Base-by-base conservation (phyloP, 1,140 invertebrate genomes). In the Aethina tumida region DNA sequence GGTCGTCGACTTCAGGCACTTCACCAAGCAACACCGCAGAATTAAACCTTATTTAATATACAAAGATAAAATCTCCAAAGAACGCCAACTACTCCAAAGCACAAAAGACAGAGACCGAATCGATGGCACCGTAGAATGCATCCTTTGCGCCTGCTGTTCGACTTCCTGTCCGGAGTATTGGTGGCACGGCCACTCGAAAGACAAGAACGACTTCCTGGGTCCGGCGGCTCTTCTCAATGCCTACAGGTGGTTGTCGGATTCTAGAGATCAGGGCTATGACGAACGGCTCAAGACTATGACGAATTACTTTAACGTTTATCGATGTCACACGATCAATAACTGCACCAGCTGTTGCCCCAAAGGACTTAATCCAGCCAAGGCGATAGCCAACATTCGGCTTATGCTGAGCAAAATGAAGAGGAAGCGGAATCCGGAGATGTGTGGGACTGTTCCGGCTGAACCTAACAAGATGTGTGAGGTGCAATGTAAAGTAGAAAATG, bases 291-390 rank as follows among this genome's bases (percentile, higher is more conserved):
- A 80, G 18, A 78, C 80, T 52, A 66, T 99, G 38, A 77, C 80
- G 44, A 93, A 97, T 67, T 83, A 87, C n/a, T 98, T 86, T 67
- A 91, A 86, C 14, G 81, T 97, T 0, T 99, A 87, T 62, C 75
- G 91, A 49, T 99, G 96, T 63, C 95, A 98, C 60, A 97, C 94
- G 5, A 99, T 99, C 62, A 94, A 97, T 85, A 98, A 98, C 62
- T 98, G 95, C 65, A 95, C 93, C 1, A 79, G 81, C 52, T 93
- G 91, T 21, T 98, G 95, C 66, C 95, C 95, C 2, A 98, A 98
- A 71, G n/a, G 88, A 25, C 65, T 98, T 42, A 97, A 96, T 69
- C 94, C 94, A 19, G 93, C 90, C 3, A 74, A 74, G 58, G 92
- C 94, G n/a, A 93, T 97, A 60, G 89, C 89, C 13, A 83, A 96